Base-by-base conservation (phyloP, 2,888 invertebrate genomes). In the Acleris holmiana region DNA sequence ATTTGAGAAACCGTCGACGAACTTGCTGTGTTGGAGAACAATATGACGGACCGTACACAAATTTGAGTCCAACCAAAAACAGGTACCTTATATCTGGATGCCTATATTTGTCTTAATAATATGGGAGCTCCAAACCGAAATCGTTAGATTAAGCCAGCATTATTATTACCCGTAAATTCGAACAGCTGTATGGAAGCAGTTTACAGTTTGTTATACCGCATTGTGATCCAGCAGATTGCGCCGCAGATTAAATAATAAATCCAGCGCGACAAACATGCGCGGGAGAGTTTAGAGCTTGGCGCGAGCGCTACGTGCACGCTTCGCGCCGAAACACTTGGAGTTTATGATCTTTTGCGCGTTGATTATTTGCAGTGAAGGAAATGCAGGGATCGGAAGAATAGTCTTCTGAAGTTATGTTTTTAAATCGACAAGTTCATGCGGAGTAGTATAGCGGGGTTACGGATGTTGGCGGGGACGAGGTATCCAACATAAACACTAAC, bases 191-290 rank as follows among this genome's bases (percentile, higher is more conserved):
- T 25, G n/a, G 10, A 0, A 15, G 55, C 18, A 47, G 40, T 49
- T 61, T 19, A 44, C 53, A 46, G 62, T 61, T 61, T 61, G 66
- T 61, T 29, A 67, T 69, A 69, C 35, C 13, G 56, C 66, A 55
- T 62, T 62, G 67, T 63, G 58, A 63, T 49, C 62, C 41, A 51
- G 47, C 67, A 59, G 64, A 57, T 67, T 63, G 64, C 48, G 25
- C 40, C 15, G 47, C 55, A 46, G 64, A 67, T 67, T 67, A 67
- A 67, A 67, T 64, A 67, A 64, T 67, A 67, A 64, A 67, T 67
- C 60, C 51, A 29, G 25, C 40, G 63, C 60, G 54, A 47, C 46
- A 64, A 56, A 60, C 59, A 51, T 50, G 57, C 19, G 56, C 40
- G 25, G 6, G 23, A 41, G 19, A 6, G 51, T 23, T 53, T 60